A percentile compares a stretch with the other conserved stretches of the same genome.
Evolutionary conservation across 2,797 vertebrate genomes (phyloP).

Genomic region (Rhabdophis nuchalis): DNA sequence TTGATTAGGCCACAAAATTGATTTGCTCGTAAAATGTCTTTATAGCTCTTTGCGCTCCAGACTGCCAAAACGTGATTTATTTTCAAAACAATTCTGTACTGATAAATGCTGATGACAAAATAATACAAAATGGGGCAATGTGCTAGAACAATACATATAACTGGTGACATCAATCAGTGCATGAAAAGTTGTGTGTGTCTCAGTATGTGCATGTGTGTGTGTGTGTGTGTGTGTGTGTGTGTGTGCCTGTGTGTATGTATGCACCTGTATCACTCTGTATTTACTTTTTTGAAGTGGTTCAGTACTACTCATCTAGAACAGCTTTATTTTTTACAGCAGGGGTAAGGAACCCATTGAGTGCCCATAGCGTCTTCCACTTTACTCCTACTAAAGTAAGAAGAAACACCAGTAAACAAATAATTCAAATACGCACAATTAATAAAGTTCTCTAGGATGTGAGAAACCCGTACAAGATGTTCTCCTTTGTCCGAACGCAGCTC

Average conservation of each 20-base stretch:
- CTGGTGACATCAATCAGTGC: not conserved
- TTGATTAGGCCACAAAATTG: conserved; percentile 65
- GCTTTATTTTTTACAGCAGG: not conserved
- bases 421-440: not conserved
- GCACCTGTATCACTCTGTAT: not conserved
- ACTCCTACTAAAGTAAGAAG: not conserved
- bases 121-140: conserved; percentile 31
- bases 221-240: not conserved
- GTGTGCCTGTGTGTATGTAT: not conserved
- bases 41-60: conserved; percentile 66
- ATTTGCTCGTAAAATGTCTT: conserved; percentile 70
- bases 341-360: not conserved
- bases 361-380: not conserved
- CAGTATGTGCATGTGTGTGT: not conserved
- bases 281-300: not conserved
- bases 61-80: conserved; percentile 64
- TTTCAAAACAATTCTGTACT: conserved; percentile 67
- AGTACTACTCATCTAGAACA: not conserved
- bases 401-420: not conserved
- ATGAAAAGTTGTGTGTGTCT: not conserved
- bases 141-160: not conserved
- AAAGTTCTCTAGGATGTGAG: not conserved
- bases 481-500: not conserved
- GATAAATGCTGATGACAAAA: conserved; percentile 50
- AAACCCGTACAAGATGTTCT: not conserved